phyloP scores from a whole-genome alignment of 1,140 invertebrate genomes.

The Polypedilum vanderplanki region DNA sequence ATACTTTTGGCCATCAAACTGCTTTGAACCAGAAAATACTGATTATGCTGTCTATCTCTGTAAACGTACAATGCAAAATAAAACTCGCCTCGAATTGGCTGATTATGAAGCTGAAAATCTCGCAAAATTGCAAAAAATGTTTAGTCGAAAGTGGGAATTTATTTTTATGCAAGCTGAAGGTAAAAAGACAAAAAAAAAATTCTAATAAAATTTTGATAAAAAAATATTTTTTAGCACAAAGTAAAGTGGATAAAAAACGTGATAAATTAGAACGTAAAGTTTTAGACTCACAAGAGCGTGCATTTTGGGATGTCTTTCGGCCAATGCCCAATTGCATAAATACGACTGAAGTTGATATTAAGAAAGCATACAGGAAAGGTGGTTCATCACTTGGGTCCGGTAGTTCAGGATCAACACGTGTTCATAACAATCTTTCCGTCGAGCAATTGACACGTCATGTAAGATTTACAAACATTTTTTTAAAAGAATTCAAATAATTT shows the following conservation, averaged over 20 bases:
- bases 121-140: conserved; percentile 97
- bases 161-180: conserved; percentile 96
- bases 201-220: conserved; percentile 32
- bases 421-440: conserved; percentile 40
- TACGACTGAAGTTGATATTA: conserved; percentile 96
- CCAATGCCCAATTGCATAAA: conserved; percentile 99
- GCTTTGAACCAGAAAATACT: conserved; percentile 98
- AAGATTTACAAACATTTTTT: not conserved
- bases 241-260: conserved; percentile 96
- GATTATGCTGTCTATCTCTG: conserved; percentile 99
- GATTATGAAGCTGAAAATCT: conserved; percentile 98
- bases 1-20: conserved; percentile 99
- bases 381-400: conserved; percentile 42
- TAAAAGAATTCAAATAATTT: not conserved
- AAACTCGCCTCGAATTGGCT: conserved; percentile 91
- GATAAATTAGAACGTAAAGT: conserved; percentile 98
- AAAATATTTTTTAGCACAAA: conserved; percentile 54
- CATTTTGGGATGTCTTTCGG: conserved; percentile 98
- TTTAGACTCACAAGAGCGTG: conserved; percentile 95
- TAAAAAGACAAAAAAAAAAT: conserved; percentile 39
- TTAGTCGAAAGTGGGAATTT: conserved; percentile 98
- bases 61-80: conserved; percentile 99
- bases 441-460: conserved; percentile 39
- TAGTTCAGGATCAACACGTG: conserved; percentile 40
- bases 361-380: conserved; percentile 77